Conservation (phyloP, 2,888 invertebrate species). For the Ceramica pisi region DNA sequence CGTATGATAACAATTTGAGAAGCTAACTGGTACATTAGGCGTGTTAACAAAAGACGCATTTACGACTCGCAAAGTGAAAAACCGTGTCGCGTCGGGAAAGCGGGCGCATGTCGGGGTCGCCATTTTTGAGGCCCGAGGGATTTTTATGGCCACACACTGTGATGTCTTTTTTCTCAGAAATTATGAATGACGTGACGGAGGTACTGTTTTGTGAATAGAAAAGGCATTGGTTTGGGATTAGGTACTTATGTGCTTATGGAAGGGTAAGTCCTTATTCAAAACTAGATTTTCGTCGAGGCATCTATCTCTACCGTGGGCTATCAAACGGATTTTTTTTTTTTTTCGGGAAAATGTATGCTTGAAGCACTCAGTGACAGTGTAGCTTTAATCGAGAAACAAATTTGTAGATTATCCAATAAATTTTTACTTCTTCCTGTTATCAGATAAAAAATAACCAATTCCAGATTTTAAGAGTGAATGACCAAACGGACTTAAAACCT, state of each 20-base stretch:
- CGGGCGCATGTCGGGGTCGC: conserved; percentile 62
- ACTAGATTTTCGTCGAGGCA: not conserved
- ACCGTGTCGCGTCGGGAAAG: conserved; percentile 69
- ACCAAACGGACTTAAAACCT: too few species aligned
- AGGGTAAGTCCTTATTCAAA: not conserved
- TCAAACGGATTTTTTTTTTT: not conserved
- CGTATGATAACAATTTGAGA: conserved; percentile 73
- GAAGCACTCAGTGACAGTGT: too few species aligned
- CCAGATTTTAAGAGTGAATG: too few species aligned
- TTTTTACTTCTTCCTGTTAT: too few species aligned
- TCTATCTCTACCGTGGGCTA: not conserved
- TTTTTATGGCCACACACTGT: conserved; percentile 70
- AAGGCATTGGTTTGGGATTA: conserved; percentile 41
- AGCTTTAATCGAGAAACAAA: too few species aligned
- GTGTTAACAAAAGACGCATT: conserved; percentile 88
- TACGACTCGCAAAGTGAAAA: conserved; percentile 85
- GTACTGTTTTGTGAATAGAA: conserved; percentile 47
- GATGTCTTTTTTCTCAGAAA: conserved; percentile 65
- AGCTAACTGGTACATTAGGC: conserved; percentile 79
- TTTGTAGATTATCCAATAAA: too few species aligned
- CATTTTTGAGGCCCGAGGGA: conserved; percentile 70
- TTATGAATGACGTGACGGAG: conserved; percentile 66
- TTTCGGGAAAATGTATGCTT: too few species aligned
- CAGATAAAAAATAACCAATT: too few species aligned
- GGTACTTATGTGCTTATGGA: conserved; percentile 13